Percentiles rank a stretch among this genome's conserved stretches.
Evolutionary conservation across 2,888 invertebrate species (phyloP).

Genomic region (Eupsilia transversa): DNA sequence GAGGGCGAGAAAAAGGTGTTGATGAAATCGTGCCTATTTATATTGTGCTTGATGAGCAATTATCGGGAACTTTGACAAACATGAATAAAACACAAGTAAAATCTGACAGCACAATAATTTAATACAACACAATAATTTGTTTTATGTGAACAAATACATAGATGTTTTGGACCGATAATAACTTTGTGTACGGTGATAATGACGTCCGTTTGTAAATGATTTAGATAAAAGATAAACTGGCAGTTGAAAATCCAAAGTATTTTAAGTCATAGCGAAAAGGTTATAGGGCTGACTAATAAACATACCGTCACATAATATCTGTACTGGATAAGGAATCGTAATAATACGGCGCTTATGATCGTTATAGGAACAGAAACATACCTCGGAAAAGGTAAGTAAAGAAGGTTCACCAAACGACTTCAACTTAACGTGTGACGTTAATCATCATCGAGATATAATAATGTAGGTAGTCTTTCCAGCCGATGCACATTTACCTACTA

Average conservation of each 20-base stretch:
- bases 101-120: conserved; percentile 69
- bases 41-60: neutral
- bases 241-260: neutral
- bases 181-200: too few species aligned
- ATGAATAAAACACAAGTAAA: conserved; percentile 26
- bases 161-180: too few species aligned
- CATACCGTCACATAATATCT: conserved; percentile 7
- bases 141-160: conserved; percentile 44
- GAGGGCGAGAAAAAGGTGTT: neutral
- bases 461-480: too few species aligned
- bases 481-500: too few species aligned
- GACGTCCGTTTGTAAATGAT: neutral
- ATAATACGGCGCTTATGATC: conserved; percentile 43
- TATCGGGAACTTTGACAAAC: too few species aligned
- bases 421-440: too few species aligned
- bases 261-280: neutral
- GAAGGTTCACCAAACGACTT: too few species aligned
- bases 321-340: neutral
- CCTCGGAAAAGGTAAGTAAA: too few species aligned
- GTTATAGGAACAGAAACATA: neutral
- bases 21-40: neutral
- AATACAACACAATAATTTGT: conserved; percentile 71
- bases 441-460: too few species aligned
- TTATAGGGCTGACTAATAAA: conserved; percentile 11
- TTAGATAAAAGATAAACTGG: neutral